Evolutionary conservation across 2,888 invertebrate genomes (phyloP).

Genomic region (Petrolisthes manimaculis): DNA sequence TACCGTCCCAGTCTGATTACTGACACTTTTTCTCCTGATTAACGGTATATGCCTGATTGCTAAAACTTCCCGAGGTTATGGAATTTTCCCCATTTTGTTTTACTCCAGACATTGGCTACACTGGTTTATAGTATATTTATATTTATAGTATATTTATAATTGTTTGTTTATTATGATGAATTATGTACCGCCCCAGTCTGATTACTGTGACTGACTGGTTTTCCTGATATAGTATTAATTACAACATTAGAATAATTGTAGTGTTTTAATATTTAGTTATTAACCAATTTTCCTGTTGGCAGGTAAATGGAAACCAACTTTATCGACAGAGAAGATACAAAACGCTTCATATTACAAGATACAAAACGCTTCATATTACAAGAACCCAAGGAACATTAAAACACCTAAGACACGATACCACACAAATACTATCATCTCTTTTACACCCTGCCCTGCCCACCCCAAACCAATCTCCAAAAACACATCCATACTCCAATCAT

Average conservation of each 20-base stretch:
- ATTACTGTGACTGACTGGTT: conserved; percentile 28
- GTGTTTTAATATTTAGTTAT: neutral
- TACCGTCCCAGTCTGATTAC: conserved; percentile 45
- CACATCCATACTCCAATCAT: too few relatives aligned
- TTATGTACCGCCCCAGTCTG: conserved; percentile 38
- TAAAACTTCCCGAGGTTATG: too few relatives aligned
- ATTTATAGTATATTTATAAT: neutral
- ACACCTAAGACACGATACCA: too few relatives aligned
- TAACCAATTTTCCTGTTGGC: neutral
- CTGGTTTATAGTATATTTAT: neutral
- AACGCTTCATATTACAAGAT: too few relatives aligned
- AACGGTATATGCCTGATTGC: too few relatives aligned
- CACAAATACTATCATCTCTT: too few relatives aligned
- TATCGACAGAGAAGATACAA: neutral
- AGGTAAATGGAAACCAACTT: neutral
- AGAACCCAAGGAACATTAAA: too few relatives aligned
- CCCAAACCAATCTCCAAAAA: too few relatives aligned
- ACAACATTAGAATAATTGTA: neutral
- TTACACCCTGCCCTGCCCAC: too few relatives aligned
- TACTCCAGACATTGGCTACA: too few relatives aligned
- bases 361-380: too few relatives aligned
- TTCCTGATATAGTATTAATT: neutral
- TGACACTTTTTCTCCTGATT: conserved; percentile 19
- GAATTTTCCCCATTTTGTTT: too few relatives aligned
- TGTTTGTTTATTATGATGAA: neutral